These are phyloP conservation scores for Lepus oiostolus DNA, from an alignment of 2,797 vertebrate species.

Conservation along the genomic window DNA sequence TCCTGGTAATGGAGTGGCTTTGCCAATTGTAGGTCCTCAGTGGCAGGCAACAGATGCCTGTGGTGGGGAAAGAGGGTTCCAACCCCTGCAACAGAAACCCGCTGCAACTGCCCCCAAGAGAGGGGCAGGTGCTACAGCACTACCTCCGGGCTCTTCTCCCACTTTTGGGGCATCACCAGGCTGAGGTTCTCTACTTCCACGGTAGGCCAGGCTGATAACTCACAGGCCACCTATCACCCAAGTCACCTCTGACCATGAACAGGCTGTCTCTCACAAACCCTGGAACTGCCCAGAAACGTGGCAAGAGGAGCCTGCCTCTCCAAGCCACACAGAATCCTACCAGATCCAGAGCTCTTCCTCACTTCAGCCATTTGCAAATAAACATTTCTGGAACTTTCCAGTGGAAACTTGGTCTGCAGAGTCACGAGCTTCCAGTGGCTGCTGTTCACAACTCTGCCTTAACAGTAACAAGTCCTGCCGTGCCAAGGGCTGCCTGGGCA, in stretches of 20 bases:
- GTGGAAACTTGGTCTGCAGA: background rate
- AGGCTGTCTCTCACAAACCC: background rate
- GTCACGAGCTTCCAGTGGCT: background rate
- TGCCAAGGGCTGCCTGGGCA: accelerated
- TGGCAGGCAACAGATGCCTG: background rate
- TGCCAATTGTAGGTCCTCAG: background rate
- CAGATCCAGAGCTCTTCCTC: background rate
- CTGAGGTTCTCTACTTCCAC: accelerated
- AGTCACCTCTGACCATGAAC: background rate
- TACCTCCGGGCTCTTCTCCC: background rate
- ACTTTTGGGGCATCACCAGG: background rate
- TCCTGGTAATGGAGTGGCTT: no score
- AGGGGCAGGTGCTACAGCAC: no score
- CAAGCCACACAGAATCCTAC: background rate
- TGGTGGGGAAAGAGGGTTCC: background rate
- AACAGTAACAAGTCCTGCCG: background rate
- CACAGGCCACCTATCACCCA: background rate
- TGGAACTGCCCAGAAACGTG: background rate
- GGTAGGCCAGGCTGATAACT: background rate
- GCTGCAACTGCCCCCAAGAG: accelerated
- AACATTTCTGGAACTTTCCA: background rate
- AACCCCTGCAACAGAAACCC: background rate
- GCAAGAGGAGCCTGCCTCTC: background rate
- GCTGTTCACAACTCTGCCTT: background rate
- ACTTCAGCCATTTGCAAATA: background rate